Percentiles rank a stretch among this genome's conserved stretches.
Evolutionary conservation across 2,113 vertebrate species (phyloP).

Genomic region (Corapipo altera): DNA sequence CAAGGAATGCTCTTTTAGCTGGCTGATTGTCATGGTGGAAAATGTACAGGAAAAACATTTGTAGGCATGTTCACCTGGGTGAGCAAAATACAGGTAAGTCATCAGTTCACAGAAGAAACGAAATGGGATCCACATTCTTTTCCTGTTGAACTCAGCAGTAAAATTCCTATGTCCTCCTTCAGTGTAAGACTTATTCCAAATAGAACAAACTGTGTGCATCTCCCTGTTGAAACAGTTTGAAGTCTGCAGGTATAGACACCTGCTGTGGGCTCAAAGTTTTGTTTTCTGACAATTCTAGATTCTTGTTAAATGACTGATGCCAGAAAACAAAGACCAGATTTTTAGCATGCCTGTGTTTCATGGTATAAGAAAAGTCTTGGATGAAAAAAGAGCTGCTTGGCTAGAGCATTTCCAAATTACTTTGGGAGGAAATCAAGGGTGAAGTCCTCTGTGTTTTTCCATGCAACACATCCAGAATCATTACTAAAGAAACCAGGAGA

Average conservation of each 20-base stretch:
- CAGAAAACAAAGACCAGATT: background rate
- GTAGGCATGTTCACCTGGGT: slow-evolving; percentile 88
- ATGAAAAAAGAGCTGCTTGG: background rate
- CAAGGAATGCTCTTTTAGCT: slow-evolving; percentile 91
- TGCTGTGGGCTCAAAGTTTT: background rate
- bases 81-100: slow-evolving; percentile 31
- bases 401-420: background rate
- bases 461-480: background rate
- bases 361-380: background rate
- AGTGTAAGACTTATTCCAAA: background rate
- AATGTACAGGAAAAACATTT: slow-evolving; percentile 90
- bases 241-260: background rate
- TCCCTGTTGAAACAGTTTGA: background rate
- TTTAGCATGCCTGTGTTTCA: background rate
- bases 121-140: background rate
- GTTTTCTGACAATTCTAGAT: background rate
- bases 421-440: background rate
- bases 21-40: slow-evolving; percentile 91
- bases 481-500: background rate
- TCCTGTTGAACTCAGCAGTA: background rate
- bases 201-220: background rate
- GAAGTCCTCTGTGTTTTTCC: background rate
- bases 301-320: background rate
- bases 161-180: background rate
- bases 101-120: slow-evolving; percentile 28